phyloP scores from a whole-genome alignment of 2,797 vertebrate genomes.

The Delichon dasypus region DNA sequence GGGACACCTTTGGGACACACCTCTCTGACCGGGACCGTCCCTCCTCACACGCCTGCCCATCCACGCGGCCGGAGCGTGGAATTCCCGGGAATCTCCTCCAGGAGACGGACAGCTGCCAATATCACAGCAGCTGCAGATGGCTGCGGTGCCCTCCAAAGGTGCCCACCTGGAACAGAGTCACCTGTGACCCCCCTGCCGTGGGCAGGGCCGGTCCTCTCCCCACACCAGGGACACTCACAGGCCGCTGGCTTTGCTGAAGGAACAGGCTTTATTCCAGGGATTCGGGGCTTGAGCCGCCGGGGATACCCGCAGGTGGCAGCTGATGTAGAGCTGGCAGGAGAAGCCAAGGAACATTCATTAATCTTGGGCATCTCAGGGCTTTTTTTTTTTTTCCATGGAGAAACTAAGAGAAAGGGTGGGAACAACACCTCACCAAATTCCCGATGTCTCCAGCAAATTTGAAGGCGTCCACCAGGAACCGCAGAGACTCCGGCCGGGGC shows the following conservation, averaged over 20 bases:
- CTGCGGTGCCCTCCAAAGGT: not conserved
- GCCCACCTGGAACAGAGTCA: not conserved
- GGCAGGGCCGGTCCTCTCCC: not conserved
- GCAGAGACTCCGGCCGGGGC: not conserved
- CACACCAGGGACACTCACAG: not conserved
- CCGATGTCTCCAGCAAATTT: rapidly evolving
- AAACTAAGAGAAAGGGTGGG: rapidly evolving
- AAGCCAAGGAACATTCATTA: rapidly evolving
- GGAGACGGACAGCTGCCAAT: not conserved
- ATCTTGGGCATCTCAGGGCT: too few species aligned
- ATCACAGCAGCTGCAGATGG: slow-evolving; percentile 1
- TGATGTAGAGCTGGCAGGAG: not conserved
- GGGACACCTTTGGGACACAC: not conserved
- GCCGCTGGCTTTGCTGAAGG: not conserved
- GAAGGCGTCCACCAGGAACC: not conserved
- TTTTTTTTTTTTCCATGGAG: not conserved
- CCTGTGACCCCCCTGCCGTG: not conserved
- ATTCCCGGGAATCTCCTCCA: not conserved
- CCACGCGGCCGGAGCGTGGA: not conserved
- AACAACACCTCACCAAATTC: not conserved
- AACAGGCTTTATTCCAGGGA: not conserved
- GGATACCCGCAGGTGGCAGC: not conserved
- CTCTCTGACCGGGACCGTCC: not conserved
- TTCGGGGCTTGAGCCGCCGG: not conserved
- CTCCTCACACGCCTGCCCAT: not conserved